Base-by-base conservation (phyloP, 2,888 invertebrate species). In the Perithous albicinctus region DNA sequence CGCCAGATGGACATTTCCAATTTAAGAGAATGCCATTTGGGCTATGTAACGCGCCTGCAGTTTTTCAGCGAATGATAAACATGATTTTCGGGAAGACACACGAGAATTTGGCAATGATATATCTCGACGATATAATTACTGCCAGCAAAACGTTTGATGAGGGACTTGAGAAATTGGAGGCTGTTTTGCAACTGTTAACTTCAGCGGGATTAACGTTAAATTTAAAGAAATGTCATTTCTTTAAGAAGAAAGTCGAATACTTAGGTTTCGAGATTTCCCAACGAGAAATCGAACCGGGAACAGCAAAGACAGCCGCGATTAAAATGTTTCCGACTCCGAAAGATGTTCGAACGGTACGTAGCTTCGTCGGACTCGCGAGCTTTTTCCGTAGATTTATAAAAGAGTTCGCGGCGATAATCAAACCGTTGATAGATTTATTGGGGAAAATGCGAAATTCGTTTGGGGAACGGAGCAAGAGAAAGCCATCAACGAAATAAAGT, bases 1-100 rank as follows among this genome's bases (percentile, higher is more conserved):
- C 91, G 0, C 89, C 89, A 0, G 87, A 89, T 43, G 91, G 93
- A 0, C 87, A 91, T 35, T 92, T 85, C 54, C 89, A 92, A 77
- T 91, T 87, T 63, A 87, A 89, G 12, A 72, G 88, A 0, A 90
- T 92, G 90, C 91, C 91, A 0, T 93, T 93, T 72, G 92, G 92
- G 0, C 84, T 93, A 0, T 84, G 85, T 0, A 92, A 92, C 75
- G 91, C 93, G 0, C 91, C 91, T 1, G 85, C 89, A 0, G 87
- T 89, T 0, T 93, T 91, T 76, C 91, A 92, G 63, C 77, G 88
- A 32, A 85, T 90, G 78, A 90, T 92, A 63, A 88, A 90, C 61
- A 76, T 86, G 15, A 82, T 88, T 2, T 61, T 89, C 3, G 48
- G 51, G 8, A 56, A 77, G 20, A 75, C 83, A 15, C 80, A 80